Percentiles rank a stretch among this genome's conserved stretches.
Conservation (phyloP, 2,888 invertebrate genomes). For the Eupithecia exiguata region DNA sequence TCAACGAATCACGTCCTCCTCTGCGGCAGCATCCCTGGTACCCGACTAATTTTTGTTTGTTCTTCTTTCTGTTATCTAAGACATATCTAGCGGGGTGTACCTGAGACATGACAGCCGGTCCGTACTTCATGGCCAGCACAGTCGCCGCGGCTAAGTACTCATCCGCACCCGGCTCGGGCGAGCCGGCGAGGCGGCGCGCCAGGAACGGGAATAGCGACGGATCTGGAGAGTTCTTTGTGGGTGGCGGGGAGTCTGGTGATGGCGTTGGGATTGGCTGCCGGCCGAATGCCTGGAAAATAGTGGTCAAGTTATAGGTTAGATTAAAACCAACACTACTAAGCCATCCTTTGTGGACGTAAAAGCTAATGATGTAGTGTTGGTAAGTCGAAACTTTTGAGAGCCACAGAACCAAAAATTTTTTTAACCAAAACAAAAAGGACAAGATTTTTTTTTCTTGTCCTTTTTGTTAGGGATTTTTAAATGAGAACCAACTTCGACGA, state of each 20-base stretch:
- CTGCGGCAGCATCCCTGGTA: no score
- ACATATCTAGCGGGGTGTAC: slow-evolving; percentile 44
- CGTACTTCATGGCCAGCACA: slow-evolving; percentile 94
- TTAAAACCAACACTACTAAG: no score
- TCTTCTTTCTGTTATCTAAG: no score
- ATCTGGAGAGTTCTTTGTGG: slow-evolving; percentile 84
- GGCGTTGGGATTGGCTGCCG: slow-evolving; percentile 90
- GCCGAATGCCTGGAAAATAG: slow-evolving; percentile 89
- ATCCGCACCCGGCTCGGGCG: slow-evolving; percentile 82
- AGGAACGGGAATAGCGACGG: slow-evolving; percentile 93
- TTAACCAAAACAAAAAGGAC: no score
- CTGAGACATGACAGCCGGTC: slow-evolving; percentile 86
- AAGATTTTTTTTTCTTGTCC: no score
- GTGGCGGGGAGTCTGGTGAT: slow-evolving; percentile 42
- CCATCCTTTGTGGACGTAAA: no score
- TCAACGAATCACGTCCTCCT: no score
- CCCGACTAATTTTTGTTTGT: no score
- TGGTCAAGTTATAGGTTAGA: neutral
- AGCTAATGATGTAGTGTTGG: no score
- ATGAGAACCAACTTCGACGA: no score
- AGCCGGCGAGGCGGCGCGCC: slow-evolving; percentile 86
- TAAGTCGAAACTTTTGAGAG: neutral
- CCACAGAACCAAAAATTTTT: neutral
- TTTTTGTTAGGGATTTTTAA: no score
- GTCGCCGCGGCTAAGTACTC: slow-evolving; percentile 94